Evolutionary conservation across 2,888 invertebrate species (phyloP).

Genomic region (Fragum sueziense): DNA sequence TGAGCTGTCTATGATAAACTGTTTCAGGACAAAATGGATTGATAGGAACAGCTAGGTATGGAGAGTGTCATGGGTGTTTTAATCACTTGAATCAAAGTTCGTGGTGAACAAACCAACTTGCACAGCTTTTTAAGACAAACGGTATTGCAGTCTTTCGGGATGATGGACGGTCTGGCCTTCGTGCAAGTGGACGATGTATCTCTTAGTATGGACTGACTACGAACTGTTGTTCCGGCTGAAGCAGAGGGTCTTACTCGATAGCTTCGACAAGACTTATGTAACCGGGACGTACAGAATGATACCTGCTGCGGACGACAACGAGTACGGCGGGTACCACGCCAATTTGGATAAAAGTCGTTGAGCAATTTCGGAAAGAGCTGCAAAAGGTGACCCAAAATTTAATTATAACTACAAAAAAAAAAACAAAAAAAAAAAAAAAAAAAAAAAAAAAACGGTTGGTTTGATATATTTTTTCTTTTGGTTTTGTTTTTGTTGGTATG

Average conservation of each 20-base stretch:
- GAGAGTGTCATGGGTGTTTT: not conserved
- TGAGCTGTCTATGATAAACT: conserved; percentile 3
- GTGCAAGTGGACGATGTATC: not conserved
- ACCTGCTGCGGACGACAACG: not conserved
- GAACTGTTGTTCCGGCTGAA: not conserved
- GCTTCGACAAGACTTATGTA: not conserved
- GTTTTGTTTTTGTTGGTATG: too few species aligned
- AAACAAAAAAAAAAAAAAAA: too few species aligned
- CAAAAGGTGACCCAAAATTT: too few species aligned
- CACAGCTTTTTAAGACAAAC: not conserved
- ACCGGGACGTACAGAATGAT: not conserved
- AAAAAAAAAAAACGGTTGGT: too few species aligned
- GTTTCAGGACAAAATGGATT: not conserved
- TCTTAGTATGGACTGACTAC: not conserved
- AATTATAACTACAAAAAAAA: too few species aligned
- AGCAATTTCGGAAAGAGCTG: too few species aligned
- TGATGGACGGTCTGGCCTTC: not conserved
- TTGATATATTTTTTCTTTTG: too few species aligned
- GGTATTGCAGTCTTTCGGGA: not conserved
- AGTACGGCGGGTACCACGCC: too few species aligned
- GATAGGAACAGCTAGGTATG: not conserved
- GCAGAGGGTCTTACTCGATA: not conserved
- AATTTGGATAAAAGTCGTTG: too few species aligned
- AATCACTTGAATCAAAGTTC: not conserved
- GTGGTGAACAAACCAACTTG: not conserved